Conservation (phyloP, 2,888 invertebrate genomes). For the Leucophenga montana region DNA sequence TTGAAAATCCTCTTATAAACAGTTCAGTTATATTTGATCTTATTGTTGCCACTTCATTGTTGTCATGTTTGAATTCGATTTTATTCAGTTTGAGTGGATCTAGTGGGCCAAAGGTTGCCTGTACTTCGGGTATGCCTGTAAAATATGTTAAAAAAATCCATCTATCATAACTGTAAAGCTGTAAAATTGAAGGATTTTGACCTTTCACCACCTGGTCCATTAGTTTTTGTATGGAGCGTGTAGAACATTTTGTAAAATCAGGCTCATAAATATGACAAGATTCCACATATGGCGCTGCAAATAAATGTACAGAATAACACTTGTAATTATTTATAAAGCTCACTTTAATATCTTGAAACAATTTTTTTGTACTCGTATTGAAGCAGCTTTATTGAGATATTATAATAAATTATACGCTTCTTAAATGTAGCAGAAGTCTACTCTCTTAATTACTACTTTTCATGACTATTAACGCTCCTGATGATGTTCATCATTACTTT, state of each 20-base stretch:
- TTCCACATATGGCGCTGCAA: slow-evolving; percentile 79
- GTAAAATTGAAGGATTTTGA: slow-evolving; percentile 31
- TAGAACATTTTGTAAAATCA: slow-evolving; percentile 80
- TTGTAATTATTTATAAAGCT: background rate
- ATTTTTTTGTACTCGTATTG: background rate
- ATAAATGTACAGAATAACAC: background rate
- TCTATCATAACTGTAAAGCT: too few species aligned
- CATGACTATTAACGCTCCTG: too few species aligned
- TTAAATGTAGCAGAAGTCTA: slow-evolving; percentile 9
- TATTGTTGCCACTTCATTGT: slow-evolving; percentile 79
- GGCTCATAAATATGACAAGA: slow-evolving; percentile 79
- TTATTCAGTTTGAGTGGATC: slow-evolving; percentile 80
- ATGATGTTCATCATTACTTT: too few species aligned
- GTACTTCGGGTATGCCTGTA: slow-evolving; percentile 62
- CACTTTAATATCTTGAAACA: background rate
- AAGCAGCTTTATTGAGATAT: background rate
- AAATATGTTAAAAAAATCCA: too few species aligned
- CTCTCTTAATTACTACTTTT: too few species aligned
- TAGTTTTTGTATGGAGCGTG: slow-evolving; percentile 75
- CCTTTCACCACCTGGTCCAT: slow-evolving; percentile 76
- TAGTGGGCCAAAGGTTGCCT: slow-evolving; percentile 75
- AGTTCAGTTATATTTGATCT: slow-evolving; percentile 80
- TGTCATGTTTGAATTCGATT: slow-evolving; percentile 80
- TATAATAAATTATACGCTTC: slow-evolving; percentile 5
- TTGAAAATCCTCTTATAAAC: slow-evolving; percentile 78